Evolutionary conservation across 2,113 vertebrate genomes (phyloP).

Genomic region (Acrocephalus kingi): DNA sequence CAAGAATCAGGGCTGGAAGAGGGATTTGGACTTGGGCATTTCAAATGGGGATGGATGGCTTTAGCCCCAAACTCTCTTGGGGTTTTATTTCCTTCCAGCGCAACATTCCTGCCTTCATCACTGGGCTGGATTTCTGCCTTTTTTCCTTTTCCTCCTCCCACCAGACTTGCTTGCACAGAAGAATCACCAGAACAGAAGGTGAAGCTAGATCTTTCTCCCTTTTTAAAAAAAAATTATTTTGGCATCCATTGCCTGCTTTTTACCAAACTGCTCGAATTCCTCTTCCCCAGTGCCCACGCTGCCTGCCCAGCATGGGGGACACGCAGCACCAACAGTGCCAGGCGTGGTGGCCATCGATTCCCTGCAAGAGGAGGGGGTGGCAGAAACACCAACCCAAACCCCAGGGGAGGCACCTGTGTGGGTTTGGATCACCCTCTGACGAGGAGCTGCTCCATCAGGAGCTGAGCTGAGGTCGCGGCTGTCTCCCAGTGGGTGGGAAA

Average conservation of each 20-base stretch:
- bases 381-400: not conserved
- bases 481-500: not conserved
- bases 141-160: conserved; percentile 45
- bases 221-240: conserved; percentile 2
- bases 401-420: not conserved
- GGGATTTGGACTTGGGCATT: not conserved
- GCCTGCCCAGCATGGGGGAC: not conserved
- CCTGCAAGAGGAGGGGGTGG: not conserved
- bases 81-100: not conserved
- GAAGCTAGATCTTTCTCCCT: conserved; percentile 40
- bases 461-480: not conserved
- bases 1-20: not conserved
- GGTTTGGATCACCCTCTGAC: not conserved
- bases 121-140: conserved; percentile 23
- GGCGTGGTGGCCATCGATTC: not conserved
- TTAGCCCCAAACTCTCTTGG: not conserved
- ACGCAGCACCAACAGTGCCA: fast-evolving
- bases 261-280: not conserved
- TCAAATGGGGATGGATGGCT: not conserved
- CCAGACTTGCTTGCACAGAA: conserved; percentile 22
- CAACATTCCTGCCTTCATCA: not conserved
- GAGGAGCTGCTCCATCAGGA: not conserved
- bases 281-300: not conserved
- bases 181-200: conserved; percentile 63
- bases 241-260: conserved; percentile 27